These are phyloP conservation scores for Atethmia centrago DNA, from an alignment of 2,888 invertebrate genomes.

Conservation along the genomic window DNA sequence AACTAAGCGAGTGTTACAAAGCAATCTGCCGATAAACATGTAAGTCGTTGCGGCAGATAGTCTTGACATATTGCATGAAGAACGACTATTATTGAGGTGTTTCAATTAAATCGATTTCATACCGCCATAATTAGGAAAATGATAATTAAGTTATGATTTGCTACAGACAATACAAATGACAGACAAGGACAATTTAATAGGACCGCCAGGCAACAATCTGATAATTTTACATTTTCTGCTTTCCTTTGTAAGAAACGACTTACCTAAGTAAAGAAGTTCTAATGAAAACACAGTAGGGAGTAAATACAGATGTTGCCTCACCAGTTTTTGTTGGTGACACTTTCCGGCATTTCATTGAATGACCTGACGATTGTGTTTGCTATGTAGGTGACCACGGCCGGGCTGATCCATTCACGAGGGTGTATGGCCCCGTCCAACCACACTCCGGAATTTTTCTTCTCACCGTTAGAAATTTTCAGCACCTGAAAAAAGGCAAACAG, in stretches of 20 bases:
- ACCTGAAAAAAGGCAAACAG: constrained; percentile 70
- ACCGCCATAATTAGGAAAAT: neutral
- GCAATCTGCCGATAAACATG: neutral
- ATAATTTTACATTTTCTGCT: neutral
- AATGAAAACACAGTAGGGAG: neutral
- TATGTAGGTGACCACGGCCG: constrained; percentile 94
- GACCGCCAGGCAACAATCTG: neutral
- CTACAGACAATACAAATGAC: no score
- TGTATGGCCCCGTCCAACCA: constrained; percentile 96
- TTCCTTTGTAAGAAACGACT: neutral
- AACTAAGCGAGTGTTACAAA: neutral
- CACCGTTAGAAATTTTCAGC: constrained; percentile 93
- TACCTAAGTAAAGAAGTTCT: neutral
- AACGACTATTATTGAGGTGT: neutral
- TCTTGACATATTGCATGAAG: neutral
- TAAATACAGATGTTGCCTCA: constrained; percentile 75
- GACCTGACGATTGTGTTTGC: constrained; percentile 93
- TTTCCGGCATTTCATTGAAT: constrained; percentile 91
- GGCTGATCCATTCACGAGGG: constrained; percentile 97
- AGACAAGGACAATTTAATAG: no score
- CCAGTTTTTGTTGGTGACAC: constrained; percentile 95
- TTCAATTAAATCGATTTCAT: neutral
- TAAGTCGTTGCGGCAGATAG: neutral
- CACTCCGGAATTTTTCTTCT: constrained; percentile 90
- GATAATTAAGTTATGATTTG: no score